Evolutionary conservation across 2,888 invertebrate species (phyloP), one percentile per base, ranked within the genome.

Genomic region (Tenodera sinensis): DNA sequence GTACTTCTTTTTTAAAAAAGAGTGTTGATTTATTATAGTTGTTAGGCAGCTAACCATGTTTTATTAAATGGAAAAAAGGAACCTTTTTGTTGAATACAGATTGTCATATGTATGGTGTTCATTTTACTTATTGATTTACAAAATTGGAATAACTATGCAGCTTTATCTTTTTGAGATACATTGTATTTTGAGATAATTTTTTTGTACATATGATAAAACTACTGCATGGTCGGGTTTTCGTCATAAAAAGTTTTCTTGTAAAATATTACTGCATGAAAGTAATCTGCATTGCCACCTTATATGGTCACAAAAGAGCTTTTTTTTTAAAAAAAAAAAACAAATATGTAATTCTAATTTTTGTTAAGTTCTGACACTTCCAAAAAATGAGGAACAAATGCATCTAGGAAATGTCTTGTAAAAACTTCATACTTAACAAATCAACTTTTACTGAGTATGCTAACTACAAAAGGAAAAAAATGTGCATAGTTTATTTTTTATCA

Each of bases 401-500:
- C 83, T 89, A 71, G 20, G 83, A 87, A 71, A 87, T 81, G 85
- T 90, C 89, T 89, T 90, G 90, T 90, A 90, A 86, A 89, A 90
- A 89, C 88, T 84, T 89, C 86, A 89, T 89, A 91, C 90, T 90
- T 91, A 90, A 88, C 83, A 84, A 89, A 90, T 86, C 89, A 91
- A 87, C 90, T 91, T 90, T 89, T 90, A 90, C 90, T 90, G 90
- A 90, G 90, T 90, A 91, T 91, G 91, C 91, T 91, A 91, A 90
- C 90, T 89, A 90, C 91, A 89, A 90, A 91, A 91, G 89, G 90
- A 91, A 90, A 90, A 42, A 90, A 91, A 90, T 95, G 95, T 95
- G 95, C 94, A 95, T 95, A 95, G 95, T 95, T 95, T 95, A 95
- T 95, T 95, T 95, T 95, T 95, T 95, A 95, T 95, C 95, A 95